These are phyloP conservation scores for Neofelis nebulosa DNA, from an alignment of 2,113 vertebrate species.

Conservation along the genomic window DNA sequence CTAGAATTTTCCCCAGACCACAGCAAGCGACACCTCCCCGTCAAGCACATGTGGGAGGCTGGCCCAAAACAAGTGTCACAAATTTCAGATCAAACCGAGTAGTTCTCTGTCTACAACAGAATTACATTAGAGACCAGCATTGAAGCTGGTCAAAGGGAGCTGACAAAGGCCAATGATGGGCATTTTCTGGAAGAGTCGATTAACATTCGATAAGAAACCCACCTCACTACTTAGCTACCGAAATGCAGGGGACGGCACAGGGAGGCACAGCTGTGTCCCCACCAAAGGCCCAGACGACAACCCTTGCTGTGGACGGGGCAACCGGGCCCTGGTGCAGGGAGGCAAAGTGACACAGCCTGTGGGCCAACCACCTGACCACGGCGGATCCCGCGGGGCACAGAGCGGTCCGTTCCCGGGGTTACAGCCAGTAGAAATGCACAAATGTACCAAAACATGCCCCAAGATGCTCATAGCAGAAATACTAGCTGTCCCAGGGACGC, in stretches of 20 bases:
- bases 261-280: not conserved
- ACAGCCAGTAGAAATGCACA: not conserved
- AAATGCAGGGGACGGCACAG: not conserved
- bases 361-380: not conserved
- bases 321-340: not conserved
- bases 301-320: too few species aligned
- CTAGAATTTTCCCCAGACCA: not conserved
- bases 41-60: not conserved
- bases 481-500: too few species aligned
- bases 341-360: not conserved
- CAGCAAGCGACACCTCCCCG: not conserved
- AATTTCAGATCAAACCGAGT: not conserved
- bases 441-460: not conserved
- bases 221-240: too few species aligned
- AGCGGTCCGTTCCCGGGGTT: too few species aligned
- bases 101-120: not conserved
- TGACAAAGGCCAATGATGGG: not conserved
- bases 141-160: not conserved
- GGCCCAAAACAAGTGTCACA: not conserved
- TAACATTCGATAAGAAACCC: rapidly evolving
- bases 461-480: not conserved
- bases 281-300: not conserved
- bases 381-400: too few species aligned
- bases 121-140: not conserved
- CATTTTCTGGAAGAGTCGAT: not conserved